Evolutionary conservation across 2,797 vertebrate genomes (phyloP).

Genomic region (Thamnophis elegans): DNA sequence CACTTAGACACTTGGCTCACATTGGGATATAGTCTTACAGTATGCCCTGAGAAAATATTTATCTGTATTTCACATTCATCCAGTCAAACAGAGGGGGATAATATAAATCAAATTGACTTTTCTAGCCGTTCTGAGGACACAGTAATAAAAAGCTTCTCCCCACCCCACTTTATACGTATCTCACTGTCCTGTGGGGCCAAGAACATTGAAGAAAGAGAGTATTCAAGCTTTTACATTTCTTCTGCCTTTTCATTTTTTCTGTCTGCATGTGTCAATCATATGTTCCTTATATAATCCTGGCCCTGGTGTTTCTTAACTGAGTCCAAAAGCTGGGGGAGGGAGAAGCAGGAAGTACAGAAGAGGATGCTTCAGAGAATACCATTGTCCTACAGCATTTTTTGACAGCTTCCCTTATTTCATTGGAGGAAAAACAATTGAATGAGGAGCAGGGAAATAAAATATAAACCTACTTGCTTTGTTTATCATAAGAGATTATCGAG

Average conservation of each 20-base stretch:
- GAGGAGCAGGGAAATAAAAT: not conserved
- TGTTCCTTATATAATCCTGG: slow-evolving; percentile 9
- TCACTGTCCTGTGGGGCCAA: slow-evolving; percentile 12
- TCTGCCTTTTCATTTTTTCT: slow-evolving; percentile 3
- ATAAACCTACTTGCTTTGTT: slow-evolving; percentile 25
- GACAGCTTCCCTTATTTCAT: slow-evolving; percentile 7
- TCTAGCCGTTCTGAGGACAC: not conserved
- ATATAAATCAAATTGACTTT: not conserved
- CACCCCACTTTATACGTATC: not conserved
- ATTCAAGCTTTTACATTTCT: not conserved
- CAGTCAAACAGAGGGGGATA: not conserved
- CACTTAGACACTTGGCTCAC: not conserved
- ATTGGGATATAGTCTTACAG: not conserved
- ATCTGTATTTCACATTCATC: slow-evolving; percentile 22
- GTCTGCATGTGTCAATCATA: not conserved
- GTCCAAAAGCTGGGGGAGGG: not conserved
- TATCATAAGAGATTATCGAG: slow-evolving; percentile 54
- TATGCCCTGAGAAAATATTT: not conserved
- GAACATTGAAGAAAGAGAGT: not conserved
- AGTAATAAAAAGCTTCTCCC: not conserved
- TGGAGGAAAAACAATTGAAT: slow-evolving; percentile 43
- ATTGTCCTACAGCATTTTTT: slow-evolving; percentile 25
- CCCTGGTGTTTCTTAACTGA: slow-evolving; percentile 34
- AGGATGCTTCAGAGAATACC: slow-evolving; percentile 36
- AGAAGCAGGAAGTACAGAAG: slow-evolving; percentile 9